Evolutionary conservation across 92 coral and sea anemone species (phyloP).

Genomic region (Umimayanthus chanpuru): DNA sequence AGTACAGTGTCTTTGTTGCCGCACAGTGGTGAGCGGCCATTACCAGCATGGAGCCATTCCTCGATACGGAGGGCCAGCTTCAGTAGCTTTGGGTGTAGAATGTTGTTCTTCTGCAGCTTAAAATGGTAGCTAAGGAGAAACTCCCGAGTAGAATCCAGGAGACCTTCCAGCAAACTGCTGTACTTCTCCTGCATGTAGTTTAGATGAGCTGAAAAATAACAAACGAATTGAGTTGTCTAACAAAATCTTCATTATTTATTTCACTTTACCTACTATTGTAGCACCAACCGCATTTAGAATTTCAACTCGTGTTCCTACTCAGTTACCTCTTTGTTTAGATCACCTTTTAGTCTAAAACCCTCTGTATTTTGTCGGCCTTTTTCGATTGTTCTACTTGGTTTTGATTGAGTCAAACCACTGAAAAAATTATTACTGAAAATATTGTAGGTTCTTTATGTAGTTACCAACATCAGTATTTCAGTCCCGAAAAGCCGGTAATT

Average conservation of each 20-base stretch:
- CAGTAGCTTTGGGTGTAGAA: constrained; percentile 86
- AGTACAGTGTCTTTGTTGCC: constrained; percentile 34
- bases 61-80: constrained; percentile 48
- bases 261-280: background rate
- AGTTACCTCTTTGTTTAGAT: too few species aligned
- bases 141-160: constrained; percentile 69
- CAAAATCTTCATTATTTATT: too few species aligned
- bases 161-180: constrained; percentile 56
- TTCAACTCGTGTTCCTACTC: too few species aligned
- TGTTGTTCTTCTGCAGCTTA: constrained; percentile 61
- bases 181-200: constrained; percentile 68
- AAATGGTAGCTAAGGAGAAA: constrained; percentile 75
- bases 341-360: too few species aligned
- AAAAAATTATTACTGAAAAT: too few species aligned
- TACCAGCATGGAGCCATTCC: constrained; percentile 39
- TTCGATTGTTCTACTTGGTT: too few species aligned
- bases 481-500: background rate
- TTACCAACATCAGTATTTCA: background rate
- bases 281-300: too few species aligned
- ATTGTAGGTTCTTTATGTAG: background rate
- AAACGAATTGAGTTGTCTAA: background rate
- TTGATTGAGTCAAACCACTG: too few species aligned
- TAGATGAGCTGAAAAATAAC: constrained; percentile 66
- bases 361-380: too few species aligned
- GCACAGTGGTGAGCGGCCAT: constrained; percentile 32